These are phyloP conservation scores for Odontothrips loti DNA, from an alignment of 2,888 invertebrate species.

Conservation along the genomic window DNA sequence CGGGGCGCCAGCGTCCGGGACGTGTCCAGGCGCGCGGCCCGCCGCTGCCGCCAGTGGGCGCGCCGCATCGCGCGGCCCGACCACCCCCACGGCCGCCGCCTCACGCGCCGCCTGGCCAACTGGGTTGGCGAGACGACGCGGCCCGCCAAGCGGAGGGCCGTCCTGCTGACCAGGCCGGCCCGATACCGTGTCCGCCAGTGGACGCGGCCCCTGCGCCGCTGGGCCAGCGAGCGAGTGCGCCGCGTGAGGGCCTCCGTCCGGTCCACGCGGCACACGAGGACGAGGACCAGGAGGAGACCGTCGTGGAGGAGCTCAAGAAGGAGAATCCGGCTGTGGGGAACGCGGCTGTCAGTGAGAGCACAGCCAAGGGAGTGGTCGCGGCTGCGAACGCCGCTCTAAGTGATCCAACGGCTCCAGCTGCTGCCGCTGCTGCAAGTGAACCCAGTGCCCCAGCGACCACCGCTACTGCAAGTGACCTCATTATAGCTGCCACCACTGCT, in stretches of 20 bases:
- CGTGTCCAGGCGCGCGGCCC: conserved; percentile 3
- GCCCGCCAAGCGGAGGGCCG: neutral
- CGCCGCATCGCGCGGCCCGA: conserved; percentile 14
- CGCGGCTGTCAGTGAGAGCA: no score
- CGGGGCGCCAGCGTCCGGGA: neutral
- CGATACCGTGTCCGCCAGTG: conserved; percentile 1
- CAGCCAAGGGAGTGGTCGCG: no score
- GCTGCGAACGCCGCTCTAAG: no score
- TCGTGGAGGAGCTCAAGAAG: no score
- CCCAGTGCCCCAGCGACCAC: no score
- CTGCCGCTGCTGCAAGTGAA: no score
- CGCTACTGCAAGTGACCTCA: no score
- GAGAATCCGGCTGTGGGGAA: no score
- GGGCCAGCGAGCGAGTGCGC: neutral
- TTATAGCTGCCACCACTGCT: no score
- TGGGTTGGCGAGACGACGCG: neutral
- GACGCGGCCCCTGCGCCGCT: conserved; percentile 17
- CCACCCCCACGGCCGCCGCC: conserved; percentile 15
- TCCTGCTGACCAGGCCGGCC: conserved; percentile 3
- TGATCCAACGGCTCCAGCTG: no score
- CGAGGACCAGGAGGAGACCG: neutral
- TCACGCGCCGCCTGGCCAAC: neutral
- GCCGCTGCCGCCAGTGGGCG: conserved; percentile 16
- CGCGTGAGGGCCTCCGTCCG: neutral
- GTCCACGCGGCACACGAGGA: neutral